These are phyloP conservation scores for Etheostoma spectabile DNA, from an alignment of 2,113 vertebrate species.

Conservation along the genomic window DNA sequence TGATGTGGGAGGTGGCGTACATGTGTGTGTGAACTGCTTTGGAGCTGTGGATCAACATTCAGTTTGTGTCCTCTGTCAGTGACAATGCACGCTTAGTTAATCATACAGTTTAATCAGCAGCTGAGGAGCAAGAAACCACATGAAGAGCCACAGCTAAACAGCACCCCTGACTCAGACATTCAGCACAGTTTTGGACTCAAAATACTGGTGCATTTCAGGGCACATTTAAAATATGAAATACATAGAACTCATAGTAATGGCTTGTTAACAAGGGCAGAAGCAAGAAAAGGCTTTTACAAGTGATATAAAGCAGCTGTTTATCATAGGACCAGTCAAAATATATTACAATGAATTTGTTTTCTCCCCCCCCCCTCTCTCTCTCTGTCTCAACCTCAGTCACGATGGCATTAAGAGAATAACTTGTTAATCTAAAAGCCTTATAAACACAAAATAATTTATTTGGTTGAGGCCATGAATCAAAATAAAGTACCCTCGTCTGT, in stretches of 20 bases:
- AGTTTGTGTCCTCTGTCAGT: slow-evolving; percentile 18
- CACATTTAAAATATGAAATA: slow-evolving; percentile 82
- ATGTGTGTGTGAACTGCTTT: slow-evolving; percentile 37
- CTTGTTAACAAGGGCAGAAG: slow-evolving; percentile 89
- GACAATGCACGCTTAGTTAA: slow-evolving; percentile 38
- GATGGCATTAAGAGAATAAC: slow-evolving; percentile 90
- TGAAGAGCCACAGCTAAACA: not conserved
- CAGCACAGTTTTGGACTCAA: slow-evolving; percentile 3
- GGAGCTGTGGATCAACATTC: slow-evolving; percentile 43
- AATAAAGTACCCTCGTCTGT: slow-evolving; percentile 23
- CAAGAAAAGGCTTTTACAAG: slow-evolving; percentile 91
- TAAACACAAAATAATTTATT: slow-evolving; percentile 49
- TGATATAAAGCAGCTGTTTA: slow-evolving; percentile 91
- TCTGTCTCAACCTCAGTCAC: slow-evolving; percentile 73
- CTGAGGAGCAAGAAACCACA: slow-evolving; percentile 20
- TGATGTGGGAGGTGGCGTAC: slow-evolving; percentile 28
- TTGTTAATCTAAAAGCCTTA: slow-evolving; percentile 80
- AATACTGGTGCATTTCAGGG: slow-evolving; percentile 71
- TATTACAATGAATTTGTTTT: slow-evolving; percentile 86
- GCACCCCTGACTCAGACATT: not conserved
- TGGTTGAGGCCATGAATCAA: slow-evolving; percentile 8
- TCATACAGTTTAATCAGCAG: slow-evolving; percentile 42
- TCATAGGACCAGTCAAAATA: slow-evolving; percentile 86
- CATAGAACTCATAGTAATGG: slow-evolving; percentile 88
- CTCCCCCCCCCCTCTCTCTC: slow-evolving; percentile 42